A percentile compares a stretch with the other conserved stretches of the same genome.
Conservation (phyloP, 2,797 vertebrate species). For the Mus caroli region DNA sequence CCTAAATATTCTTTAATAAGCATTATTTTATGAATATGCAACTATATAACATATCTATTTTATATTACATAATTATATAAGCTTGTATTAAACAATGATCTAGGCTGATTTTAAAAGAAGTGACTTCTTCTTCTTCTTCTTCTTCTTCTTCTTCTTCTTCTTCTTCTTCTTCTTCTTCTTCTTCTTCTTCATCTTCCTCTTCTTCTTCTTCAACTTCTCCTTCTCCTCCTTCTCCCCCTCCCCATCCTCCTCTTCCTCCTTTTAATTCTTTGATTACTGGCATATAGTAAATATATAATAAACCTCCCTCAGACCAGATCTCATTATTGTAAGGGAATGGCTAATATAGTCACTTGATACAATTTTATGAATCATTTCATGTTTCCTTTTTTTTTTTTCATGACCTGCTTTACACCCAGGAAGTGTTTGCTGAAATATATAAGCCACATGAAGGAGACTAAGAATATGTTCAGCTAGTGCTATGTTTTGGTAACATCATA, state of each 20-base stretch:
- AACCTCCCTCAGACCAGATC: not conserved
- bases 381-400: not conserved
- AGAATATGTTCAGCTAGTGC: not conserved
- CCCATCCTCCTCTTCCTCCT: no score
- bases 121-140: not conserved
- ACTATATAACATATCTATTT: not conserved
- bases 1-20: not conserved
- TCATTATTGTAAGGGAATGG: not conserved
- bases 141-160: no score
- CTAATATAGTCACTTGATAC: not conserved
- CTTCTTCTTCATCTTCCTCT: no score
- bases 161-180: no score
- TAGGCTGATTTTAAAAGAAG: not conserved
- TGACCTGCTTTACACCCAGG: not conserved
- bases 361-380: conserved; percentile 10
- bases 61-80: not conserved
- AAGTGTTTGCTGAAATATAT: not conserved
- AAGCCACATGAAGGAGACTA: not conserved
- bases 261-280: not conserved
- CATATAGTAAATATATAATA: not conserved
- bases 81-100: not conserved
- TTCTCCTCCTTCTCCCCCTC: no score
- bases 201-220: no score
- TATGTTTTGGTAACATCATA: not conserved
- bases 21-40: not conserved